Base-by-base conservation (phyloP, 2,113 vertebrate genomes). In the Catharus fuscescens region DNA sequence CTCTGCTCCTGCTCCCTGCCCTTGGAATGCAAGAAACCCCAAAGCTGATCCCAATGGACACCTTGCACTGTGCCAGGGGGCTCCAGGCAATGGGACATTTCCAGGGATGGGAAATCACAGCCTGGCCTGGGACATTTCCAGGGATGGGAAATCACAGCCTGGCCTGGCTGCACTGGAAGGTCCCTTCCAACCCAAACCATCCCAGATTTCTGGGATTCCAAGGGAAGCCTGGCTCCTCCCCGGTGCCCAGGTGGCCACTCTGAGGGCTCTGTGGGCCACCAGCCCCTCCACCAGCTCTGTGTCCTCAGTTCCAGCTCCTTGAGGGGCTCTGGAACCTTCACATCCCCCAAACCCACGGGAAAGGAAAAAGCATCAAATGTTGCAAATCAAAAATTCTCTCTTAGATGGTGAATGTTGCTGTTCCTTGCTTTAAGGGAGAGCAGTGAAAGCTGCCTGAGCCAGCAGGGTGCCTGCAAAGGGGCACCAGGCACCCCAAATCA, bases 261-360 rank as follows among this genome's bases (percentile, higher is more conserved):
- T 1, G 0, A 42, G 47, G 10, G 26, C 72, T 74, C 5, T 2
- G 47, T 23, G 47, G 18, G 81, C 66, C 88, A 2, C 81, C 44
- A 12, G 54, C 20, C 76, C 92, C 92, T 87, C 92, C 95, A 95
- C 80, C 90, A 97, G 92, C 96, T 93, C 94, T 25, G 0, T 88
- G 72, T 94, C 96, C 95, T 95, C 92, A 88, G 86, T 90, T 82
- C 60, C 96, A 80, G 93, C 97, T 96, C 96, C 83, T 59, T 93
- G 96, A 90, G 94, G 95, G 95, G 95, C 83, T 94, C 96, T 93
- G 66, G 95, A 92, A 94, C 88, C 95, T 96, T 94, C 95, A 86
- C 90, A 7, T 76, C 92, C 94, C 86, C 91, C 94, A 95, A 82
- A 92, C 88, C 97, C 92, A 73, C 95, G 86, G 92, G 97, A 97